phyloP scores from a whole-genome alignment of 2,888 invertebrate species.

The Drosophila basisetae region DNA sequence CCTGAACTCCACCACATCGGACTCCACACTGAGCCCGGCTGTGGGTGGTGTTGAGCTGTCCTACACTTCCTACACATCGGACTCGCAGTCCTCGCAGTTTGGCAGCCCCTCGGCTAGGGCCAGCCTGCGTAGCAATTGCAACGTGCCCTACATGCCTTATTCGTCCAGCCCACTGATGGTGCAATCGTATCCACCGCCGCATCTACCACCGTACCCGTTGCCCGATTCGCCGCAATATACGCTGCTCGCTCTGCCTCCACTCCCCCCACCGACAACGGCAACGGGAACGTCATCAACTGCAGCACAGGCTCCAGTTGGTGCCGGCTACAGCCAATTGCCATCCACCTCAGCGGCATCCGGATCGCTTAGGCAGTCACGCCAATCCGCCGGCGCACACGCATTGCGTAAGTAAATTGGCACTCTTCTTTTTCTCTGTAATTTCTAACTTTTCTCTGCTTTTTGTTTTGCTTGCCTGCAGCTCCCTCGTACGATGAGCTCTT shows the following conservation, averaged over 20 bases:
- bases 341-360: conserved; percentile 69
- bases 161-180: conserved; percentile 82
- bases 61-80: conserved; percentile 77
- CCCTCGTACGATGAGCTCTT: conserved; percentile 85
- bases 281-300: conserved; percentile 19
- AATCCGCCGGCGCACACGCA: conserved; percentile 66
- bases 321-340: conserved; percentile 73
- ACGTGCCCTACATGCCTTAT: conserved; percentile 83
- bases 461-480: conserved; percentile 60
- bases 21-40: conserved; percentile 84
- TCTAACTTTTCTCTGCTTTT: no score
- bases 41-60: conserved; percentile 67
- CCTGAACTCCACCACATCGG: conserved; percentile 83
- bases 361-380: conserved; percentile 51
- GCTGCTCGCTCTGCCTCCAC: conserved; percentile 52
- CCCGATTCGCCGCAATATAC: conserved; percentile 79
- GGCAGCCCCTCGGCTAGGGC: conserved; percentile 78
- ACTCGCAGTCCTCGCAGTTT: conserved; percentile 75
- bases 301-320: conserved; percentile 35
- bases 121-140: conserved; percentile 77
- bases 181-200: conserved; percentile 84
- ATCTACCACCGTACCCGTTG: conserved; percentile 71
- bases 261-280: conserved; percentile 26
- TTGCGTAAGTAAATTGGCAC: conserved; percentile 70
- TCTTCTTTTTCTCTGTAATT: background rate